Conservation (phyloP, 2,113 vertebrate species). For the Passer montanus region DNA sequence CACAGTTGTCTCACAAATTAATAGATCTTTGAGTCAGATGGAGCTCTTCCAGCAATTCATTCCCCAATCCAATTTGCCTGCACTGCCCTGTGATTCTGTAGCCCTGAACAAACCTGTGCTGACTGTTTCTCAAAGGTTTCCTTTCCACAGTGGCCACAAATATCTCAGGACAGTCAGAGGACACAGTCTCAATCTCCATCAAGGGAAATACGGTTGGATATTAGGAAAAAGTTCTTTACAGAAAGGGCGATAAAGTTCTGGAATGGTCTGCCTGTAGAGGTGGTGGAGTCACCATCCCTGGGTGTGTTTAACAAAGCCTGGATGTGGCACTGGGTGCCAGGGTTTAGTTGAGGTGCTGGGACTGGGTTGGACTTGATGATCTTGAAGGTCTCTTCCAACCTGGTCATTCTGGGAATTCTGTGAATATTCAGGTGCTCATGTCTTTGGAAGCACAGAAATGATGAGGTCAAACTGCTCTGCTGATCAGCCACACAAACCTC, state of each 20-base stretch:
- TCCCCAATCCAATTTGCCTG: background rate
- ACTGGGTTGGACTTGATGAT: background rate
- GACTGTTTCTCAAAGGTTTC: background rate
- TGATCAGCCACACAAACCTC: accelerated
- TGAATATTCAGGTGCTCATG: too few species aligned
- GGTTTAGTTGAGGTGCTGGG: background rate
- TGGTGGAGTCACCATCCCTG: background rate
- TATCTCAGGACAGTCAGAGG: background rate
- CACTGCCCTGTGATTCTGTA: background rate
- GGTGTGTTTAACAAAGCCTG: background rate
- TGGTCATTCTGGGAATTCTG: background rate
- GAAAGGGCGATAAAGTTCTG: background rate
- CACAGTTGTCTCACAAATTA: background rate
- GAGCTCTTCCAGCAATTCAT: background rate
- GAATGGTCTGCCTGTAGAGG: accelerated
- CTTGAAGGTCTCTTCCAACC: background rate
- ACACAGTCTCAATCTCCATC: background rate
- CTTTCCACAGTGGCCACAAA: background rate
- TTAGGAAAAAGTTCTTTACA: background rate
- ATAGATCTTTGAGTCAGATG: background rate
- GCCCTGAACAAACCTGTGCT: background rate
- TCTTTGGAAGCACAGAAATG: background rate
- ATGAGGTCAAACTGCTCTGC: background rate
- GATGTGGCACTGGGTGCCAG: background rate
- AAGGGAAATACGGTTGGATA: background rate